Percentiles rank a stretch among this genome's conserved stretches.
Evolutionary conservation across 2,888 invertebrate genomes (phyloP).

Genomic region (Rapana venosa): DNA sequence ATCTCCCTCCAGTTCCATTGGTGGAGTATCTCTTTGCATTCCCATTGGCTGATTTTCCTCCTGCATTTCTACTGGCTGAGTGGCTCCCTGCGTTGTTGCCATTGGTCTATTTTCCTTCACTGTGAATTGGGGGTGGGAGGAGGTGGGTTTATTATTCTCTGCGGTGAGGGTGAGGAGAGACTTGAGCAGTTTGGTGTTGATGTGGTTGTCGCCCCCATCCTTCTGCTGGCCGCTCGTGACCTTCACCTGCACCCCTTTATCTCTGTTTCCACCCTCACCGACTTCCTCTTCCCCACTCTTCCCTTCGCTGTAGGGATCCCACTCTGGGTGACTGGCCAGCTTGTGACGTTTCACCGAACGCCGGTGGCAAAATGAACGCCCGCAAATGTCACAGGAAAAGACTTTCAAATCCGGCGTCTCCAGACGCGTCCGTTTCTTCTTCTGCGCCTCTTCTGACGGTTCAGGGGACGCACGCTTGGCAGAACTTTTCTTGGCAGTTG

Average conservation of each 20-base stretch:
- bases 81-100: background rate
- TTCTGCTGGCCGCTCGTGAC: background rate
- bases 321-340: constrained; percentile 48
- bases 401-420: constrained; percentile 22
- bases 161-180: constrained; percentile 6
- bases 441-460: background rate
- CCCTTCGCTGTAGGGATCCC: constrained; percentile 46
- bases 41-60: no score
- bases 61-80: background rate
- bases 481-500: background rate
- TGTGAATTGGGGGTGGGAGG: background rate
- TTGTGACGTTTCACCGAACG: constrained; percentile 54
- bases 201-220: constrained; percentile 42
- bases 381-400: constrained; percentile 17
- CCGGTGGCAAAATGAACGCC: constrained; percentile 55
- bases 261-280: constrained; percentile 46
- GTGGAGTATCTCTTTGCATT: no score
- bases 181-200: constrained; percentile 48
- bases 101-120: background rate
- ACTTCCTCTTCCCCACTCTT: constrained; percentile 54
- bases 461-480: background rate
- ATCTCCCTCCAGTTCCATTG: background rate
- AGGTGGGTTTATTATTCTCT: background rate
- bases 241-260: background rate
- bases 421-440: constrained; percentile 13